Conservation (phyloP, 2,888 invertebrate species). For the Steromphala cineraria region DNA sequence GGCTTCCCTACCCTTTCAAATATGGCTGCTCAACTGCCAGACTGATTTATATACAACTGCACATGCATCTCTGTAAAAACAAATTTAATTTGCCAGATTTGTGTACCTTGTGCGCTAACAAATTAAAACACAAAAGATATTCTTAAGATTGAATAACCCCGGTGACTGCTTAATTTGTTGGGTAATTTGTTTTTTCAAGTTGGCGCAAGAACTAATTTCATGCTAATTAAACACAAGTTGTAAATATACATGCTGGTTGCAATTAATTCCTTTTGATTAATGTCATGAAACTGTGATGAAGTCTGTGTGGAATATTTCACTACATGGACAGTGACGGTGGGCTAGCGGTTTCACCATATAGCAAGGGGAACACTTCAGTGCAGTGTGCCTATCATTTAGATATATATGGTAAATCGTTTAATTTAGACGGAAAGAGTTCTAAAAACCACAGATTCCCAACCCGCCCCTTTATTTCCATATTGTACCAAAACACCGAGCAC, state of each 20-base stretch:
- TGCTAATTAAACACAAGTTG: conserved; percentile 9
- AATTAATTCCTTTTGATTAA: conserved; percentile 11
- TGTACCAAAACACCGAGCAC: too few species aligned
- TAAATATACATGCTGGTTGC: background rate
- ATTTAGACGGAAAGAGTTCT: too few species aligned
- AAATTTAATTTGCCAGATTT: conserved; percentile 17
- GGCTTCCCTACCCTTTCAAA: background rate
- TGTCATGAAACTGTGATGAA: background rate
- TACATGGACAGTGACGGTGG: background rate
- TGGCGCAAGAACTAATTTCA: conserved; percentile 14
- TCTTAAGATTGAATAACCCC: background rate
- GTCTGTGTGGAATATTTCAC: background rate
- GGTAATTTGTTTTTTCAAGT: conserved; percentile 7
- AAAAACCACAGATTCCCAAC: too few species aligned
- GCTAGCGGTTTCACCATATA: too few species aligned
- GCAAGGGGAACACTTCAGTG: too few species aligned
- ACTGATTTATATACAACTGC: conserved; percentile 15
- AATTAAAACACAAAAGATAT: conserved; percentile 21
- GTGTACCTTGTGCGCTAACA: conserved; percentile 11
- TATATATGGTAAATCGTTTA: too few species aligned
- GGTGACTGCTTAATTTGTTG: conserved; percentile 1
- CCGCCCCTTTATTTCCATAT: too few species aligned
- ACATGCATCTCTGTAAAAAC: background rate
- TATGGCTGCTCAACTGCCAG: background rate
- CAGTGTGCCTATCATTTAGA: too few species aligned